These are phyloP conservation scores for Vidua chalybeata DNA, from an alignment of 2,113 vertebrate species.

Conservation along the genomic window DNA sequence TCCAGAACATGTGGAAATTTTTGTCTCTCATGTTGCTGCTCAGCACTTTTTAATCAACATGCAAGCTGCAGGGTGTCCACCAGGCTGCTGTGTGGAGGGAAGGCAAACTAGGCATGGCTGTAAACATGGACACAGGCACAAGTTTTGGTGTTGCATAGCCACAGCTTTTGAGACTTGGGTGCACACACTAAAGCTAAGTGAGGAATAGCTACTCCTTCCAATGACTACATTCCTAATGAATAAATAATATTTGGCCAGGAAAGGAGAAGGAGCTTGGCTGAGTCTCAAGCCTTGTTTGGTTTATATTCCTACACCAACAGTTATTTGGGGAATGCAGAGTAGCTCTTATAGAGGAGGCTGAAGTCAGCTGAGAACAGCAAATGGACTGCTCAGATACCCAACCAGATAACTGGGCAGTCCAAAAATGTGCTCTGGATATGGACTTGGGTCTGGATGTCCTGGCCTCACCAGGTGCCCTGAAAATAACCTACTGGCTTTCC, in stretches of 20 bases:
- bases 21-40: neutral
- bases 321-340: neutral
- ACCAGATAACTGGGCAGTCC: neutral
- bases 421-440: neutral
- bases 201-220: neutral
- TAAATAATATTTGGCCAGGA: slow-evolving; percentile 34
- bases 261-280: slow-evolving; percentile 25
- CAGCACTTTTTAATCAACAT: neutral
- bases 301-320: slow-evolving; percentile 9
- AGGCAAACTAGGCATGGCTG: neutral
- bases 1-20: neutral
- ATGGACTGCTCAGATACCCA: neutral
- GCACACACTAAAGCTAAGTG: neutral
- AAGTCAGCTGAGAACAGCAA: neutral
- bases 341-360: neutral
- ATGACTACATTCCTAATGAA: neutral
- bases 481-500: neutral
- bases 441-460: neutral
- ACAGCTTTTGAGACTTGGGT: neutral
- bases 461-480: neutral
- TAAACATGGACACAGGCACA: neutral
- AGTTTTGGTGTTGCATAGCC: neutral
- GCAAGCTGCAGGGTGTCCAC: neutral
- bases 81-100: neutral
- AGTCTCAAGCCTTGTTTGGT: neutral